phyloP scores from a whole-genome alignment of 2,113 vertebrate genomes.

The Elephas maximus region DNA sequence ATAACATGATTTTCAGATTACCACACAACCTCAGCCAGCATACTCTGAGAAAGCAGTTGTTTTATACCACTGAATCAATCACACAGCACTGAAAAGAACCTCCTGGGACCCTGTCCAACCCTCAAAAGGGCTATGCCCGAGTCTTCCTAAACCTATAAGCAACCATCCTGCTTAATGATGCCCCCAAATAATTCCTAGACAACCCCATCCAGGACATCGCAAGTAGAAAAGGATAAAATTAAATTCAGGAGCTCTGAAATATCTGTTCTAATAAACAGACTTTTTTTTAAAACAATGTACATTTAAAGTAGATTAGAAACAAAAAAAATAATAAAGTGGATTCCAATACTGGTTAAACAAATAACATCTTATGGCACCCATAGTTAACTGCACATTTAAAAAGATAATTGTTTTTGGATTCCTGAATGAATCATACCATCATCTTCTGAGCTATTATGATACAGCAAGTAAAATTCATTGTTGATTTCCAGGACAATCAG shows the following conservation, averaged over 20 bases:
- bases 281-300: not conserved
- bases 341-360: slow-evolving; percentile 35
- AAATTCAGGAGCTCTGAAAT: slow-evolving; percentile 37
- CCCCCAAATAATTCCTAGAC: slow-evolving; percentile 18
- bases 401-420: slow-evolving; percentile 56
- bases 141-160: not conserved
- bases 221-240: slow-evolving; percentile 42
- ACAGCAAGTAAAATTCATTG: slow-evolving; percentile 1
- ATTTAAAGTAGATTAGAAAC: not conserved
- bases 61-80: not conserved
- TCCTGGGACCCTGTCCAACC: not conserved
- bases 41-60: not conserved
- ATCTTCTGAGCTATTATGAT: slow-evolving; percentile 50
- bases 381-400: slow-evolving; percentile 56
- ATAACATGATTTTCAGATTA: slow-evolving; percentile 16
- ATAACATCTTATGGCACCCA: slow-evolving; percentile 41
- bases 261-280: slow-evolving; percentile 26
- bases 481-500: slow-evolving; percentile 51
- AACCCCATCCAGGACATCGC: not conserved
- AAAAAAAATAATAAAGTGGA: not conserved
- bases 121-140: not conserved
- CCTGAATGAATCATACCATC: slow-evolving; percentile 53
- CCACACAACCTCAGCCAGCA: not conserved
- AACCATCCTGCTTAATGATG: not conserved
- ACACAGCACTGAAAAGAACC: not conserved